phyloP scores from a whole-genome alignment of 2,888 invertebrate species.

The Eucriotettix oculatus region DNA sequence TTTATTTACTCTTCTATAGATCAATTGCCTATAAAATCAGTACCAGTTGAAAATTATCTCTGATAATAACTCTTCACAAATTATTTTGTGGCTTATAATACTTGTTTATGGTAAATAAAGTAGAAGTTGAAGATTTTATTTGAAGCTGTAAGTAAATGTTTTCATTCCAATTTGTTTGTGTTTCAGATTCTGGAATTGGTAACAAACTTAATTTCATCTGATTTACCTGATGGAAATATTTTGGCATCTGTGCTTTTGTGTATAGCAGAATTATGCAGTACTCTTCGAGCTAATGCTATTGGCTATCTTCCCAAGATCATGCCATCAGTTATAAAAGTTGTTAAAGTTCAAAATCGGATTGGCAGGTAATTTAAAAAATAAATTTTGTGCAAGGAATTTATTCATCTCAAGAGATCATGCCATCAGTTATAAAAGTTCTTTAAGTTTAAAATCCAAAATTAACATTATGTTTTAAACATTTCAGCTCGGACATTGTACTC shows the following conservation, averaged over 20 bases:
- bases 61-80: too few species aligned
- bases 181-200: slow-evolving; percentile 44
- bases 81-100: too few species aligned
- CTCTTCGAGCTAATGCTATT: slow-evolving; percentile 59
- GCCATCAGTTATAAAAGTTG: slow-evolving; percentile 47
- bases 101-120: too few species aligned
- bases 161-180: background rate
- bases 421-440: slow-evolving; percentile 39
- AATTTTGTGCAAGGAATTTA: background rate
- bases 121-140: too few species aligned
- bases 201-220: slow-evolving; percentile 39
- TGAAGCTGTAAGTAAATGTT: too few species aligned
- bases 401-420: slow-evolving; percentile 58
- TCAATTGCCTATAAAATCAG: too few species aligned
- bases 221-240: slow-evolving; percentile 37
- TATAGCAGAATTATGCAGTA: slow-evolving; percentile 60
- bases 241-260: slow-evolving; percentile 59
- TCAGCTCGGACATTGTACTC: slow-evolving; percentile 38
- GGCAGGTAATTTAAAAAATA: slow-evolving; percentile 7
- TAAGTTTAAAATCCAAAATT: background rate
- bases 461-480: background rate
- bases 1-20: too few species aligned
- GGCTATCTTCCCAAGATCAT: slow-evolving; percentile 60
- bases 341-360: slow-evolving; percentile 1
- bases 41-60: too few species aligned